These are phyloP conservation scores for Philopotamus ludificatus DNA, from an alignment of 1,140 invertebrate species.

Conservation along the genomic window DNA sequence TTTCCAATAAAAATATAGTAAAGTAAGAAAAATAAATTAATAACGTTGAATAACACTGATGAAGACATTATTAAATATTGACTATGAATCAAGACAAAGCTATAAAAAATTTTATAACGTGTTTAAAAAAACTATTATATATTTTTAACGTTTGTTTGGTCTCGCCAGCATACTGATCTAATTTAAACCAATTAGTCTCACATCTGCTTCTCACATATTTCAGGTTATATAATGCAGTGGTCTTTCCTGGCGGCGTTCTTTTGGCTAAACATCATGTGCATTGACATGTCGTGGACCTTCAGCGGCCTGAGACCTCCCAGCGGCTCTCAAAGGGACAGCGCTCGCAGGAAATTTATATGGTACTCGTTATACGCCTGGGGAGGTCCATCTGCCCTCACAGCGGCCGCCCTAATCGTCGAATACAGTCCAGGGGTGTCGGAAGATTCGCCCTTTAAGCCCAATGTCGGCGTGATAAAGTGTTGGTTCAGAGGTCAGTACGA, in stretches of 20 bases:
- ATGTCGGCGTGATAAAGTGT: conserved; percentile 32
- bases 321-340: conserved; percentile 17
- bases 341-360: conserved; percentile 30
- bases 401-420: conserved; percentile 25
- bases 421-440: conserved; percentile 19
- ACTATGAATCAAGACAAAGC: no score
- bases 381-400: conserved; percentile 20
- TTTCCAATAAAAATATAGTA: no score
- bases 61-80: no score
- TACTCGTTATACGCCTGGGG: conserved; percentile 38
- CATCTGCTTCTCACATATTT: conserved; percentile 40
- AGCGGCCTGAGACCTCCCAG: conserved; percentile 44
- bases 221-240: conserved; percentile 65
- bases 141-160: no score
- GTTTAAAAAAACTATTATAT: no score
- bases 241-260: conserved; percentile 66
- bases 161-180: no score
- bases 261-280: conserved; percentile 71
- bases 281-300: conserved; percentile 69
- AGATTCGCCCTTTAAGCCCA: conserved; percentile 33
- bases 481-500: conserved; percentile 35
- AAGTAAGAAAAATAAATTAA: no score
- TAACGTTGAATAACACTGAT: no score
- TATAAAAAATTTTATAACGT: no score
- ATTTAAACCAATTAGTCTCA: no score